Evolutionary conservation across 2,797 vertebrate species (phyloP).

Genomic region (Chaenodraco wilsoni): DNA sequence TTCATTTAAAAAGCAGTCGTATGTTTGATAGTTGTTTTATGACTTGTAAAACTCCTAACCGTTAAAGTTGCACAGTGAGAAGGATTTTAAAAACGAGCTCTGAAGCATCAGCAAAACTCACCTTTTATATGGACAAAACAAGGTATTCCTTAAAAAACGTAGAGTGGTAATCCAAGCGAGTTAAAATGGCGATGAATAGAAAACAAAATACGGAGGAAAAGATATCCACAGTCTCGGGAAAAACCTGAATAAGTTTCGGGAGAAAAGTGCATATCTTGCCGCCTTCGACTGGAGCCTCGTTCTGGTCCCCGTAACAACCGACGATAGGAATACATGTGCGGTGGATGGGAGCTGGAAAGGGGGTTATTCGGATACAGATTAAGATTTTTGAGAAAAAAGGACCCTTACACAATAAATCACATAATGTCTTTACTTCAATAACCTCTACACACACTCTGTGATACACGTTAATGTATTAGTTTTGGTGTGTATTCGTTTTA

Average conservation of each 20-base stretch:
- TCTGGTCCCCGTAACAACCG: slow-evolving; percentile 50
- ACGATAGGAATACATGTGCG: slow-evolving; percentile 76
- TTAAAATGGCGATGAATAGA: background rate
- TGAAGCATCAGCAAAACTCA: slow-evolving; percentile 64
- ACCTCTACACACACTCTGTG: fast-evolving
- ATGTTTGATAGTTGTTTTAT: background rate
- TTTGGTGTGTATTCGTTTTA: background rate
- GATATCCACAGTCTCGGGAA: slow-evolving; percentile 56
- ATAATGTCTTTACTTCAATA: fast-evolving
- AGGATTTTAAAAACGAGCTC: slow-evolving; percentile 21
- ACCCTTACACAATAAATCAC: fast-evolving
- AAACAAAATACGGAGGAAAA: background rate
- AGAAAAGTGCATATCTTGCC: background rate
- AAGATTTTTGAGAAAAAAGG: background rate
- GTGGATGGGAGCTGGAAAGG: slow-evolving; percentile 35
- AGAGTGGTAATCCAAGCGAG: slow-evolving; percentile 49
- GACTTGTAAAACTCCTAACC: slow-evolving; percentile 18
- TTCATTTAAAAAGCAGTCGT: background rate
- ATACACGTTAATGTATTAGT: fast-evolving
- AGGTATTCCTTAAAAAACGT: slow-evolving; percentile 44
- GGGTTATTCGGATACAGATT: background rate
- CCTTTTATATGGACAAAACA: slow-evolving; percentile 56
- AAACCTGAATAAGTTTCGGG: slow-evolving; percentile 44
- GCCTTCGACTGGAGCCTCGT: slow-evolving; percentile 52
- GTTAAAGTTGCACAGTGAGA: slow-evolving; percentile 21